Evolutionary conservation across 1,140 invertebrate species (phyloP).

Genomic region (Coboldia fuscipes): DNA sequence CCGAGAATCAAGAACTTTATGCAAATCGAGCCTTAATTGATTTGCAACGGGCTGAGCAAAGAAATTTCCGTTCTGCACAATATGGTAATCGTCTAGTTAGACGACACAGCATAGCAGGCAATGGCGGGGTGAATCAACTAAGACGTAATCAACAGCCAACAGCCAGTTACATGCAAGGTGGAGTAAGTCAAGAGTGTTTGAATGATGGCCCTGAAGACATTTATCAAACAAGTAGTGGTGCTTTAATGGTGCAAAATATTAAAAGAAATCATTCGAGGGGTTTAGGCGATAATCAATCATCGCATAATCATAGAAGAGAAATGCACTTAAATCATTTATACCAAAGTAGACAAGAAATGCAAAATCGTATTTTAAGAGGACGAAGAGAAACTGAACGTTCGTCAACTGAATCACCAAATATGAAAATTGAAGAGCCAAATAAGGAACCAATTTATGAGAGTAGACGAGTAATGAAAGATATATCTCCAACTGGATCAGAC

Average conservation of each 20-base stretch:
- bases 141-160: conserved; percentile 4
- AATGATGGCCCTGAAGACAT: conserved; percentile 11
- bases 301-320: conserved; percentile 12
- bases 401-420: not conserved
- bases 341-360: conserved; percentile 19
- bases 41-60: conserved; percentile 14
- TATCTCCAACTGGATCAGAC: too few relatives aligned
- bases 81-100: conserved; percentile 11
- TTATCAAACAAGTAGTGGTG: conserved; percentile 16
- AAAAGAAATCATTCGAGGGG: not conserved
- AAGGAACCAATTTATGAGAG: conserved; percentile 14
- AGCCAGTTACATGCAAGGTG: conserved; percentile 4
- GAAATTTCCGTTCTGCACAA: conserved; percentile 3
- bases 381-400: conserved; percentile 15
- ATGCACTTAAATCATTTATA: conserved; percentile 18
- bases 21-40: conserved; percentile 20
- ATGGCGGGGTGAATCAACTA: conserved; percentile 1
- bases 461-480: conserved; percentile 13
- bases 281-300: too few relatives aligned
- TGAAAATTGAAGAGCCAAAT: not conserved
- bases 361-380: conserved; percentile 17
- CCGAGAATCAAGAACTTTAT: conserved; percentile 12
- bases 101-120: conserved; percentile 19
- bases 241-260: conserved; percentile 14
- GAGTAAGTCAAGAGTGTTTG: not conserved